phyloP scores from a whole-genome alignment of 2,888 invertebrate species.

The Drosophila recens region DNA sequence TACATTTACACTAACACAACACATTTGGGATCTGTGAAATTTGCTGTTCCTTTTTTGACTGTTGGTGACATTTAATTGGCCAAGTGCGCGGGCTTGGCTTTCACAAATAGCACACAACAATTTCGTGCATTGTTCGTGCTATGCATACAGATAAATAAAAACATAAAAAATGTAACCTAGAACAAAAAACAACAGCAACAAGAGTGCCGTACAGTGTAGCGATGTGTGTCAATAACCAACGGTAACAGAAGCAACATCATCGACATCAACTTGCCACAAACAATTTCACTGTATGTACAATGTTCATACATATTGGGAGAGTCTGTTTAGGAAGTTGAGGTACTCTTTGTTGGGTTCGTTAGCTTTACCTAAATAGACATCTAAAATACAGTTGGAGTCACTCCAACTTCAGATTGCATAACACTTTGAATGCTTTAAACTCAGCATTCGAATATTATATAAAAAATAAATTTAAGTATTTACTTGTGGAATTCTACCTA shows the following conservation, averaged over 20 bases:
- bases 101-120: conserved; percentile 63
- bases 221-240: conserved; percentile 41
- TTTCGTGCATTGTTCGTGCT: conserved; percentile 54
- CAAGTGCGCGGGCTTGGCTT: conserved; percentile 69
- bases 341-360: neutral
- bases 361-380: conserved; percentile 2
- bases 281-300: conserved; percentile 36
- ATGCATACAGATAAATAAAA: conserved; percentile 63
- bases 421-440: neutral
- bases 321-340: neutral
- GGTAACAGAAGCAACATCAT: conserved; percentile 38
- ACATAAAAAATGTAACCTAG: conserved; percentile 7
- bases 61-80: conserved; percentile 61
- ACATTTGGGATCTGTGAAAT: conserved; percentile 24
- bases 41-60: conserved; percentile 16
- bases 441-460: neutral
- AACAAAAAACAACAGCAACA: conserved; percentile 21
- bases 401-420: neutral
- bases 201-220: conserved; percentile 12
- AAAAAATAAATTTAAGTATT: no score
- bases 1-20: conserved; percentile 22
- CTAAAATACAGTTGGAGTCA: conserved; percentile 1
- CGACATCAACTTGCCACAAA: conserved; percentile 40
- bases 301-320: conserved; percentile 15
- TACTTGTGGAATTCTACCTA: neutral